Evolutionary conservation across 1,140 invertebrate species (phyloP), one percentile per base, ranked within the genome.

Genomic region (Temnothorax curvispinosus): DNA sequence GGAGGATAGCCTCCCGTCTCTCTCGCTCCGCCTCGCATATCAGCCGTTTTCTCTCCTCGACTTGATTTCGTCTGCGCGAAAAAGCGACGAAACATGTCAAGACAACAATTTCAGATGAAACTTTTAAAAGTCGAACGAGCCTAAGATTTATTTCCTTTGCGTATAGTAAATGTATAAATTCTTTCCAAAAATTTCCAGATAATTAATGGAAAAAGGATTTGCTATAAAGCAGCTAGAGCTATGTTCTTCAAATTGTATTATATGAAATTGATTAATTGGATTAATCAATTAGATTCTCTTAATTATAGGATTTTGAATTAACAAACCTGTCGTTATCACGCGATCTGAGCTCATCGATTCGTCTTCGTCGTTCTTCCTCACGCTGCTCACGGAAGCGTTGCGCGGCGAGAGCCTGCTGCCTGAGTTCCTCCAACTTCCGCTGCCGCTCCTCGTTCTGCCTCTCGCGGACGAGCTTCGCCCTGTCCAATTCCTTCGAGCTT

Each of bases 1-100:
- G 97, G 67, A 98, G 93, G 81, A 98, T 97, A 62, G 98, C 98
- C 94, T 98, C 98, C 88, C 98, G 96, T 87, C 98, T 96, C 90
- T 98, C 98, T 89, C 97, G 95, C 87, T 98, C 98, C 41, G 98
- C 98, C 94, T 98, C 98, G 96, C 97, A 97, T 94, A 99, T 98
- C 92, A 97, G 96, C 78, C 97, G 96, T 95, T 98, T 98, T 88
- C 98, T 96, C 95, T 98, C 98, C 95, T 98, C 98, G 50, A 98
- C 98, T 96, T 98, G 96, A 84, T 94, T 95, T 82, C 96, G 93
- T 87, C 96, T 94, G 87, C 8, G 7, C 21, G 4, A 50, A 77
- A 11, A 7, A 64, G 4, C 9, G n/a, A 71, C 11, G 3, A 18
- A 84, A 58, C 4, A 6, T 32, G 21, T 38, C 4, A 18, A 44